phyloP scores from a whole-genome alignment of 2,113 vertebrate species.

The Odontesthes bonariensis region DNA sequence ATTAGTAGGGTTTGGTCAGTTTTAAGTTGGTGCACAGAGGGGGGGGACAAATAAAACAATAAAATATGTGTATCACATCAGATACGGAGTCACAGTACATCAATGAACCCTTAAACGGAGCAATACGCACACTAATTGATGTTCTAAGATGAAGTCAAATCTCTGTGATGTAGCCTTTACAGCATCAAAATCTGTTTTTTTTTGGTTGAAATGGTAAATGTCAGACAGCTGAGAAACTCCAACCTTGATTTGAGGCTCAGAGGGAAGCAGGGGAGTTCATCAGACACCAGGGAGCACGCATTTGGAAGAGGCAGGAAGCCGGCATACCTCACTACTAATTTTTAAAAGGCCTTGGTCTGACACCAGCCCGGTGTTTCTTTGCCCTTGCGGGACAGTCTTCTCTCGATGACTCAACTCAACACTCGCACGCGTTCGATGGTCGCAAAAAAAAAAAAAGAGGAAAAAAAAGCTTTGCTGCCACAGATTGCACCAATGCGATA shows the following conservation, averaged over 20 bases:
- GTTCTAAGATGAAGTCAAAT: too few relatives aligned
- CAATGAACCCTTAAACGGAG: too few relatives aligned
- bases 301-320: conserved; percentile 51
- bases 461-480: conserved; percentile 62
- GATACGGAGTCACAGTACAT: too few relatives aligned
- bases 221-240: conserved; percentile 25
- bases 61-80: too few relatives aligned
- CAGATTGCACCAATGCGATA: conserved; percentile 69
- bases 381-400: conserved; percentile 47
- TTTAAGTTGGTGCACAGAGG: too few relatives aligned
- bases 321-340: conserved; percentile 54
- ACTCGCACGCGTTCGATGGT: conserved; percentile 62
- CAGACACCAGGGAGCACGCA: not conserved
- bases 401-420: conserved; percentile 74
- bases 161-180: conserved; percentile 23
- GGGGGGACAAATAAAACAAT: too few relatives aligned
- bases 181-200: not conserved
- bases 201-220: conserved; percentile 20
- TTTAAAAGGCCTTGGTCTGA: conserved; percentile 59
- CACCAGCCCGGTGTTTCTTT: conserved; percentile 23
- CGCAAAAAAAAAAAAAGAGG: too few relatives aligned
- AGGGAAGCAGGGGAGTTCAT: conserved; percentile 23
- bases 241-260: conserved; percentile 40
- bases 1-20: too few relatives aligned
- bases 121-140: too few relatives aligned